phyloP scores from a whole-genome alignment of 2,797 vertebrate species.

The Onychomys torridus region DNA sequence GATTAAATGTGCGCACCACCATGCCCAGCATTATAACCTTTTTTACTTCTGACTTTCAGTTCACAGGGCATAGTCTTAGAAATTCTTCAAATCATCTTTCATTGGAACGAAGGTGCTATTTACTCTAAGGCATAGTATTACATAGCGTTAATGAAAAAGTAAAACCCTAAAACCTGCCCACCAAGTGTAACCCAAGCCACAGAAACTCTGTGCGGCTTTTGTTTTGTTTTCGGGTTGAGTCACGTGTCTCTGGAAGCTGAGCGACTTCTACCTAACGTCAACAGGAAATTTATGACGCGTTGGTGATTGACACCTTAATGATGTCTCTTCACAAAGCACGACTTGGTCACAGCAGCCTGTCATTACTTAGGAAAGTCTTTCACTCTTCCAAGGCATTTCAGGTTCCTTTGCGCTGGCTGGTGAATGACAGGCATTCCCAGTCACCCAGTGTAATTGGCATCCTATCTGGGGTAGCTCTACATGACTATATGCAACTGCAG shows the following conservation, averaged over 20 bases:
- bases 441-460: neutral
- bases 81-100: conserved; percentile 31
- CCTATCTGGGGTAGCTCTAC: neutral
- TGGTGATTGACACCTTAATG: neutral
- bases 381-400: neutral
- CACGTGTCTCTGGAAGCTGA: neutral
- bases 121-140: neutral
- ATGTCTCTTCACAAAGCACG: neutral
- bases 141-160: neutral
- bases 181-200: neutral
- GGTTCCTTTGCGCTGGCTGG: neutral
- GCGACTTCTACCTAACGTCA: neutral
- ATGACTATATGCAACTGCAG: neutral
- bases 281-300: neutral
- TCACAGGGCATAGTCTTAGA: neutral
- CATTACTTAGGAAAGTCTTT: conserved; percentile 24
- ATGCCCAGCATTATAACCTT: neutral
- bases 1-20: neutral
- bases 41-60: neutral
- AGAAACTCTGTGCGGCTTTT: neutral
- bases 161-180: neutral
- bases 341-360: neutral
- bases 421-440: neutral
- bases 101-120: conserved; percentile 39
- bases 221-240: neutral